Percentiles rank a stretch among this genome's conserved stretches.
These are phyloP conservation scores for Orussus abietinus DNA, from an alignment of 1,140 invertebrate species.

Conservation along the genomic window DNA sequence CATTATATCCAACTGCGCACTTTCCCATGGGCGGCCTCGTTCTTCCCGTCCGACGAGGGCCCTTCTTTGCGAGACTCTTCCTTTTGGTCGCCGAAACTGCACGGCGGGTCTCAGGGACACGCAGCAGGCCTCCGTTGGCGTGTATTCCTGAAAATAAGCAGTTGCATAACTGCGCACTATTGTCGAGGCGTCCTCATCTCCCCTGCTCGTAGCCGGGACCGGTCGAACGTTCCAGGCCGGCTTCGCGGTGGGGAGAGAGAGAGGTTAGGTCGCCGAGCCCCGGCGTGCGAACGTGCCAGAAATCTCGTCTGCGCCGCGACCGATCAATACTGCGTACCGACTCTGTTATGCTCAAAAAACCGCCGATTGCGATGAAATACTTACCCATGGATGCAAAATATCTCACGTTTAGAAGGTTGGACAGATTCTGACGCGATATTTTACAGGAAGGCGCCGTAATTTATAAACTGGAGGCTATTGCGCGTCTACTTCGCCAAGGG, in stretches of 20 bases:
- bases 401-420: too few species aligned
- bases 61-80: too few species aligned
- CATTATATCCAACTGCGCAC: too few species aligned
- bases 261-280: conserved; percentile 3
- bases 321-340: conserved; percentile 45
- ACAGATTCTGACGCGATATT: background rate
- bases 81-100: too few species aligned
- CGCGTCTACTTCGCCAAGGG: background rate
- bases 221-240: conserved; percentile 13
- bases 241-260: conserved; percentile 16
- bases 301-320: conserved; percentile 26
- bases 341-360: background rate
- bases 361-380: background rate
- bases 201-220: conserved; percentile 1
- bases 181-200: conserved; percentile 17
- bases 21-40: too few species aligned
- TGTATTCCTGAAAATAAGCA: too few species aligned
- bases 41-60: too few species aligned
- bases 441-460: background rate
- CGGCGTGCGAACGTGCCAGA: conserved; percentile 43
- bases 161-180: conserved; percentile 23
- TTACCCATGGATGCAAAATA: too few species aligned
- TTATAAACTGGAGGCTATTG: background rate
- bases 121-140: too few species aligned
- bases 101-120: too few species aligned